Evolutionary conservation across 2,113 vertebrate species (phyloP).

Genomic region (Prochilodus magdalenae): DNA sequence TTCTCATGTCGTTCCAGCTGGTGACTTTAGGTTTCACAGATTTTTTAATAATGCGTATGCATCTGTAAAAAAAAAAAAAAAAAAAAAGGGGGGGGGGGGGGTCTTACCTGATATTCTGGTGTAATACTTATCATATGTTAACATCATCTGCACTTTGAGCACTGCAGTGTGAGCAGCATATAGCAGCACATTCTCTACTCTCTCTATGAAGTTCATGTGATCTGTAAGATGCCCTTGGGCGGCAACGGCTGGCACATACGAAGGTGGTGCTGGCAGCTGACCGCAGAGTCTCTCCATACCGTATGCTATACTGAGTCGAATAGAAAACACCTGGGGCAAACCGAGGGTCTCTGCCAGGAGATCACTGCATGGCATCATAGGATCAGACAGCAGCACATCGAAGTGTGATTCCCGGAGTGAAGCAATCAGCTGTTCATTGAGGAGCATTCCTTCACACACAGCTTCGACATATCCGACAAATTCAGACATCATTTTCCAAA

Average conservation of each 20-base stretch:
- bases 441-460: conserved; percentile 61
- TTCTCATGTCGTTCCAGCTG: too few relatives aligned
- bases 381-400: conserved; percentile 63
- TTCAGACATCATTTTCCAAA: not conserved
- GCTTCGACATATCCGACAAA: not conserved
- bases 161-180: conserved; percentile 31
- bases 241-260: conserved; percentile 64
- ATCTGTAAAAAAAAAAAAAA: not conserved
- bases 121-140: conserved; percentile 47
- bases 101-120: conserved; percentile 61
- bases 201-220: conserved; percentile 72
- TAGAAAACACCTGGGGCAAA: conserved; percentile 68
- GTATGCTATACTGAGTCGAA: conserved; percentile 61
- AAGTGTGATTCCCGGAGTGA: conserved; percentile 66
- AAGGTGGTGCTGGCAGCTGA: conserved; percentile 68
- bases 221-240: conserved; percentile 58
- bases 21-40: too few relatives aligned
- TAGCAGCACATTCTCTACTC: conserved; percentile 60
- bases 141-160: not conserved
- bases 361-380: conserved; percentile 60
- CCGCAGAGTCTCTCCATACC: conserved; percentile 63
- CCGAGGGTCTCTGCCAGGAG: conserved; percentile 68
- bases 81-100: not conserved
- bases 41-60: too few relatives aligned
- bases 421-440: conserved; percentile 54